Evolutionary conservation across 2,113 vertebrate genomes (phyloP).

Genomic region (Prunella fulvescens): DNA sequence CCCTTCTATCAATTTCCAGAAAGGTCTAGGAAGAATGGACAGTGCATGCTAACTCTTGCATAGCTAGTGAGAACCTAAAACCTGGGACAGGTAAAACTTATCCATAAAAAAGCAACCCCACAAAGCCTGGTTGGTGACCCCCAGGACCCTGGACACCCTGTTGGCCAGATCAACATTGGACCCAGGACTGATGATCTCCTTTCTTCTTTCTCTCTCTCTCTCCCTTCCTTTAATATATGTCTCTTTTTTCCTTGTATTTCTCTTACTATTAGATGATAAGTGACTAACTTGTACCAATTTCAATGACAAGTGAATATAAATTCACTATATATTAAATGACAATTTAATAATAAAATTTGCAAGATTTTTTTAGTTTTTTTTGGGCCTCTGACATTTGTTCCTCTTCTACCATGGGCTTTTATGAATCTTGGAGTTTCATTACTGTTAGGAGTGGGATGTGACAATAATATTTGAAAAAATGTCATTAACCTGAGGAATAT

Average conservation of each 20-base stretch:
- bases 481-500: not conserved
- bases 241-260: not conserved
- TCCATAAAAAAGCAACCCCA: not conserved
- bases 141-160: not conserved
- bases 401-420: not conserved
- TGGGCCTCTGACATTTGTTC: not conserved
- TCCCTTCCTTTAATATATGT: not conserved
- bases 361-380: not conserved
- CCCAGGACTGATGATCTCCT: not conserved
- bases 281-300: not conserved
- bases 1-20: not conserved
- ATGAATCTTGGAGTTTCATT: not conserved
- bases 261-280: not conserved
- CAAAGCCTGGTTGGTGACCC: not conserved
- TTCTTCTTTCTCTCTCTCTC: not conserved
- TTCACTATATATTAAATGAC: too few relatives aligned
- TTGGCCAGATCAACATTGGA: accelerated
- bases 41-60: not conserved
- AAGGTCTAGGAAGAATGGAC: not conserved
- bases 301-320: not conserved
- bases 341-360: not conserved
- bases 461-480: not conserved
- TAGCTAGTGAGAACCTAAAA: not conserved
- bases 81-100: not conserved
- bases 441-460: not conserved